Evolutionary conservation across 2,888 invertebrate species (phyloP).

Genomic region (Platypus cylindrus): DNA sequence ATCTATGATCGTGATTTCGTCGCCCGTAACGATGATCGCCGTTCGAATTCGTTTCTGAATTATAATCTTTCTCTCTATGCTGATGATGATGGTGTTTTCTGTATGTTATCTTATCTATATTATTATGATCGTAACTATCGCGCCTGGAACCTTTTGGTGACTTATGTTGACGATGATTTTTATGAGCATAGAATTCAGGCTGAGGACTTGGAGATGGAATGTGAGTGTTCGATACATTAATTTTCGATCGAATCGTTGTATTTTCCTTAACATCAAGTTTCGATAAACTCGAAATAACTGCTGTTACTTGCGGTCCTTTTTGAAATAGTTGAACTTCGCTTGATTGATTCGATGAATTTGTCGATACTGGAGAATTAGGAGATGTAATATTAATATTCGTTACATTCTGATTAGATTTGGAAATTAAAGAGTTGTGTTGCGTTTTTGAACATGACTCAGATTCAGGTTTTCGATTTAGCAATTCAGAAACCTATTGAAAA

Average conservation of each 20-base stretch:
- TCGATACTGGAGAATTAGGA: slow-evolving; percentile 32
- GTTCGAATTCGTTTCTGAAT: slow-evolving; percentile 46
- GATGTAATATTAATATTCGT: slow-evolving; percentile 60
- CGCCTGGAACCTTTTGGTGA: slow-evolving; percentile 35
- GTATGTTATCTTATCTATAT: slow-evolving; percentile 25
- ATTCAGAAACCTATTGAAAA: slow-evolving; percentile 31
- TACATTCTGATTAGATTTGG: slow-evolving; percentile 49
- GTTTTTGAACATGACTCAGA: slow-evolving; percentile 25
- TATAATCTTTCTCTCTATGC: slow-evolving; percentile 39
- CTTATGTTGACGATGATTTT: slow-evolving; percentile 27
- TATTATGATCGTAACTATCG: slow-evolving; percentile 40
- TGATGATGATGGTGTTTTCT: slow-evolving; percentile 28
- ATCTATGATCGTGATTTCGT: slow-evolving; percentile 21
- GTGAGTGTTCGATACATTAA: slow-evolving; percentile 41
- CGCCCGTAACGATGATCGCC: slow-evolving; percentile 34
- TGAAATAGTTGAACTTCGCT: slow-evolving; percentile 52
- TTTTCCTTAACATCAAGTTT: slow-evolving; percentile 37
- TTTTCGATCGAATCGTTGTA: slow-evolving; percentile 39
- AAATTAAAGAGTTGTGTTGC: slow-evolving; percentile 30
- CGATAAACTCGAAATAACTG: slow-evolving; percentile 51
- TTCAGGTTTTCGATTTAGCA: slow-evolving; percentile 37
- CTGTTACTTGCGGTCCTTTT: slow-evolving; percentile 68
- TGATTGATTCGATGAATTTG: slow-evolving; percentile 13
- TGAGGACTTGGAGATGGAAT: slow-evolving; percentile 31
- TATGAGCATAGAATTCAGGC: slow-evolving; percentile 23